Conservation (phyloP, 2,888 invertebrate genomes). For the Tipula unca region DNA sequence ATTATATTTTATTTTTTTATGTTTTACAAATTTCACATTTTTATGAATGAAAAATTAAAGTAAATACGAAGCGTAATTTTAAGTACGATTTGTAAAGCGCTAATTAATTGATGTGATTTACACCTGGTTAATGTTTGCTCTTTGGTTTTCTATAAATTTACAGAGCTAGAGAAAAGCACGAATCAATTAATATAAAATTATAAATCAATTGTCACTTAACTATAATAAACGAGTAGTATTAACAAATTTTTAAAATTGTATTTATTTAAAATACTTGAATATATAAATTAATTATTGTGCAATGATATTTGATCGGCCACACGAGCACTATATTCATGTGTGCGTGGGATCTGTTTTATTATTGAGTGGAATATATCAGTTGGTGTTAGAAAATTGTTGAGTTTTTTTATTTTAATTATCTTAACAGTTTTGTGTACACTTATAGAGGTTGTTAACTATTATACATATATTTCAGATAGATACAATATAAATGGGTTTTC, state of each 20-base stretch:
- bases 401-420: neutral
- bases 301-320: neutral
- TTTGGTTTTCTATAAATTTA: neutral
- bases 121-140: neutral
- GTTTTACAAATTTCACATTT: neutral
- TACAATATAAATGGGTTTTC: neutral
- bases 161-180: neutral
- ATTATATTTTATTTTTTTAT: neutral
- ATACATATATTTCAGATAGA: neutral
- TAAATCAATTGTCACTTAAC: neutral
- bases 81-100: neutral
- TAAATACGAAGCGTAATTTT: neutral
- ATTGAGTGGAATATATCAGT: neutral
- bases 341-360: neutral
- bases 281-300: neutral
- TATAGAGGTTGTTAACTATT: neutral
- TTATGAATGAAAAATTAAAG: neutral
- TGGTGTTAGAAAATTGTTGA: neutral
- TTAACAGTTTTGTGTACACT: neutral
- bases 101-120: neutral
- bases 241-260: neutral
- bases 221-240: neutral
- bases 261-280: neutral
- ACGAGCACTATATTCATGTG: neutral
- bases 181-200: neutral